phyloP scores from a whole-genome alignment of 2,797 vertebrate genomes.

The Chelonia mydas region DNA sequence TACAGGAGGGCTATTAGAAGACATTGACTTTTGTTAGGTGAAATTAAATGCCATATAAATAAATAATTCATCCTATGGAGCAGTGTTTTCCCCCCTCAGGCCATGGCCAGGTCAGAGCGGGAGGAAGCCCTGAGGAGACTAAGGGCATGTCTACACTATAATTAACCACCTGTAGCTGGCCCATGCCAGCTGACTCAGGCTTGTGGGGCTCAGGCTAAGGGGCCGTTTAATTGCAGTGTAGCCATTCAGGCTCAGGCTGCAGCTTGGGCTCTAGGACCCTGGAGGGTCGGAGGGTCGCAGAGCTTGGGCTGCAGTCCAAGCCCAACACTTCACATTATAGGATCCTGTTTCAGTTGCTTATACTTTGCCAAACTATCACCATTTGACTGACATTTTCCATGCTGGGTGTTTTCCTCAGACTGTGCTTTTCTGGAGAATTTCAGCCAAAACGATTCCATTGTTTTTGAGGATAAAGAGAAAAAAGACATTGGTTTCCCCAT shows the following conservation, averaged over 20 bases:
- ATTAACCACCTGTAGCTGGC: too few relatives aligned
- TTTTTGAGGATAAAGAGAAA: not conserved
- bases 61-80: conserved; percentile 39
- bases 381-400: not conserved
- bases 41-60: conserved; percentile 34
- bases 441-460: not conserved
- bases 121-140: too few relatives aligned
- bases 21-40: conserved; percentile 30
- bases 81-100: not conserved
- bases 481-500: not conserved
- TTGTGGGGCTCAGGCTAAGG: too few relatives aligned
- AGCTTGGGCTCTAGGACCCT: too few relatives aligned
- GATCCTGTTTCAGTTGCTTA: not conserved
- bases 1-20: conserved; percentile 31
- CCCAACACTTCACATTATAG: not conserved
- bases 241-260: too few relatives aligned
- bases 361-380: not conserved
- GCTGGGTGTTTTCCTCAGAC: not conserved
- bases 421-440: not conserved
- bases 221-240: too few relatives aligned
- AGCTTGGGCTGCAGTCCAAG: not conserved
- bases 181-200: too few relatives aligned
- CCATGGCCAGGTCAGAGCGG: not conserved
- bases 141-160: too few relatives aligned
- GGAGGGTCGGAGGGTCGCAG: too few relatives aligned